These are phyloP conservation scores for Athripsodes cinereus DNA, from an alignment of 2,888 invertebrate genomes.

Conservation along the genomic window DNA sequence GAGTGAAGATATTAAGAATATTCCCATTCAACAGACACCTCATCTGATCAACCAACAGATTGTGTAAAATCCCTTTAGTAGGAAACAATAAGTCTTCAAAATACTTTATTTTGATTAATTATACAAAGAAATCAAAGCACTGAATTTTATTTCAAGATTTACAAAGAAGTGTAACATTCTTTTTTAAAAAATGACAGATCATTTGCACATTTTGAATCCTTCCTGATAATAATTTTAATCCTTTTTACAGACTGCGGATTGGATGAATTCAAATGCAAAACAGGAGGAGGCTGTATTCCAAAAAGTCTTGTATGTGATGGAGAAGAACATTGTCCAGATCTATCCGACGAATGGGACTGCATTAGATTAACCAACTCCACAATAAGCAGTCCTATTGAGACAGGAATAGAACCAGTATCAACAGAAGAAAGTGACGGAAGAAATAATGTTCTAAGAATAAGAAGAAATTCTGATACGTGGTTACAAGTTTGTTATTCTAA, in stretches of 20 bases:
- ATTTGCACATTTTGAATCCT: too few relatives aligned
- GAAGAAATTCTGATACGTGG: constrained; percentile 30
- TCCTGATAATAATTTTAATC: too few relatives aligned
- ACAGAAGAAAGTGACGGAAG: constrained; percentile 2
- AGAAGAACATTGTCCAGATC: constrained; percentile 53
- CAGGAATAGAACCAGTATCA: not conserved
- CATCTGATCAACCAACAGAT: too few relatives aligned
- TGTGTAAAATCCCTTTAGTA: too few relatives aligned
- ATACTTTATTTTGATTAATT: too few relatives aligned
- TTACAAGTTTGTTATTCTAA: constrained; percentile 47
- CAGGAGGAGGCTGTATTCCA: constrained; percentile 53
- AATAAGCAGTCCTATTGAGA: not conserved
- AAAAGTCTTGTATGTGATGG: constrained; percentile 51
- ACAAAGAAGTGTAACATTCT: too few relatives aligned
- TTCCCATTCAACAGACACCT: too few relatives aligned
- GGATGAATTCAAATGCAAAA: constrained; percentile 50
- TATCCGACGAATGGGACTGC: constrained; percentile 59
- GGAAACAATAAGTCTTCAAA: too few relatives aligned
- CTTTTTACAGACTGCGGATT: constrained; percentile 44
- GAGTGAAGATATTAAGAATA: too few relatives aligned
- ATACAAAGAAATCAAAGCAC: too few relatives aligned
- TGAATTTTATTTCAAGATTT: too few relatives aligned
- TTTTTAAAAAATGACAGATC: too few relatives aligned
- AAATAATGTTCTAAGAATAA: constrained; percentile 18
- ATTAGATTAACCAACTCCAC: constrained; percentile 27